Evolutionary conservation across 2,888 invertebrate species (phyloP), one percentile per base, ranked within the genome.

Genomic region (Hirtodrosophila alboralis): DNA sequence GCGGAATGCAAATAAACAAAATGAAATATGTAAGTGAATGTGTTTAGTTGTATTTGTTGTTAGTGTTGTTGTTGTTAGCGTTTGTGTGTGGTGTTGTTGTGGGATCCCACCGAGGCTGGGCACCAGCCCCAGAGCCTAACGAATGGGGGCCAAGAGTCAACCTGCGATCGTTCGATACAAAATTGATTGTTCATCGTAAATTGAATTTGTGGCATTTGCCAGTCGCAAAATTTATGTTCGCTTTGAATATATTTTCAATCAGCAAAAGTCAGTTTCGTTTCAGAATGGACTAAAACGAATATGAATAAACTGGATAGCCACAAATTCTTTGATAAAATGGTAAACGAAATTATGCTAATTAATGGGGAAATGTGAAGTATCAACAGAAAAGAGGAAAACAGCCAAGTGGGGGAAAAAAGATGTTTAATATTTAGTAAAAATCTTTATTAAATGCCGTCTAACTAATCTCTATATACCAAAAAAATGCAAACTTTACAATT

Each of bases 121-220:
- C 51, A 5, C 23, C 18, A 43, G 12, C 26, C 41, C 26, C 23
- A 38, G 47, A 49, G 54, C 62, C 51, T 69, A 78, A 78, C 68
- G 65, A 74, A 75, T 78, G 65, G 78, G 72, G 79, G 79, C 73
- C 80, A 80, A 77, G 63, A 79, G 79, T 79, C 75, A 79, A 75
- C 65, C 57, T 64, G 71, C 65, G 77, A 80, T 77, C 78, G 71
- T 71, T 79, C 54, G 58, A 28, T 48, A 60, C 62, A 45, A 74
- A 73, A 75, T 80, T 74, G 71, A 75, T 75, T 75, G 64, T 70
- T 65, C 59, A 58, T 74, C 63, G 69, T 71, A 77, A 80, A 80
- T 80, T 79, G 73, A 75, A 68, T 79, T 77, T 79, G 67, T 64
- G 59, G 71, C 60, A 64, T 63, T 74, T 59, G 67, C 68, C 52